phyloP scores from a whole-genome alignment of 2,113 vertebrate genomes.

The Lampris incognitus region DNA sequence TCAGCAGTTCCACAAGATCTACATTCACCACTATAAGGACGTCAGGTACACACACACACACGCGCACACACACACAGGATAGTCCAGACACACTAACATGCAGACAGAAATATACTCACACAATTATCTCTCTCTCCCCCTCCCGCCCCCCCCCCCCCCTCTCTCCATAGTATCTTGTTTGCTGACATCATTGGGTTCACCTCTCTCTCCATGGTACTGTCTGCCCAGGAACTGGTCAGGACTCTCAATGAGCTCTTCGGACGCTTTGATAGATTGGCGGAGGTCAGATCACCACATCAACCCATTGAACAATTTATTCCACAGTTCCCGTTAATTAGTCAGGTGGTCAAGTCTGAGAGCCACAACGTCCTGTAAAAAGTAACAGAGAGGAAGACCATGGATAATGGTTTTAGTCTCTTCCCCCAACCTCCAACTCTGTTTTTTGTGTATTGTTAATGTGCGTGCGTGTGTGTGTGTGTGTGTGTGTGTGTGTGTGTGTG shows the following conservation, averaged over 20 bases:
- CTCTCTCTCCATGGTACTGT: conserved; percentile 89
- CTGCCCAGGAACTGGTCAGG: conserved; percentile 90
- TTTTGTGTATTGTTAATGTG: neutral
- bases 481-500: neutral
- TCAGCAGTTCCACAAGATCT: conserved; percentile 77
- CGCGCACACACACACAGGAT: neutral
- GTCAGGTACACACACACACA: conserved; percentile 64
- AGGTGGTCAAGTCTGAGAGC: too few relatives aligned
- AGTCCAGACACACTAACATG: neutral
- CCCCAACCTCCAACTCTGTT: neutral
- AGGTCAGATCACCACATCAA: conserved; percentile 80
- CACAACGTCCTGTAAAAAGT: too few relatives aligned
- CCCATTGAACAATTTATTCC: neutral
- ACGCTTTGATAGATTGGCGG: conserved; percentile 90
- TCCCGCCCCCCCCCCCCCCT: neutral
- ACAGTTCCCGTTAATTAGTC: too few relatives aligned
- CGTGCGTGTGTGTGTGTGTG: neutral
- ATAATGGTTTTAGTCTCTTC: too few relatives aligned
- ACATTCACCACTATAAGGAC: conserved; percentile 76
- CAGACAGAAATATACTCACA: neutral
- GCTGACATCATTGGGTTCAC: conserved; percentile 94
- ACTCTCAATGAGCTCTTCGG: conserved; percentile 94
- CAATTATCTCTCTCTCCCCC: neutral
- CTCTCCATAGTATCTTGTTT: conserved; percentile 33
- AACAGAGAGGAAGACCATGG: too few relatives aligned